Conservation (phyloP, 2,113 vertebrate genomes). For the Ammodytes dubius region DNA sequence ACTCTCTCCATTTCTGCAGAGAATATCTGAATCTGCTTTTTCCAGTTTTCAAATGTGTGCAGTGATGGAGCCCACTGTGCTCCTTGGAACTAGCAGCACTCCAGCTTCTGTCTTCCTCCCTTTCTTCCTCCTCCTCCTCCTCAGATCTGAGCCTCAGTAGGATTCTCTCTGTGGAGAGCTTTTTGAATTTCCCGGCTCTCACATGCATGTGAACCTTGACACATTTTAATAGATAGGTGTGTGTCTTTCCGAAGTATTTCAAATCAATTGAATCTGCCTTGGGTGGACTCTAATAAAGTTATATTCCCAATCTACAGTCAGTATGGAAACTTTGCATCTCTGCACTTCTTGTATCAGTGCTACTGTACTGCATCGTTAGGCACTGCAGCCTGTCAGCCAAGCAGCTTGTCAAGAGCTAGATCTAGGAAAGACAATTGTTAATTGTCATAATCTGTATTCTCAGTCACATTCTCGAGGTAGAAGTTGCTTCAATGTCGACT, state of each 20-base stretch:
- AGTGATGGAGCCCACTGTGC: conserved; percentile 36
- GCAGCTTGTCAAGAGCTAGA: conserved; percentile 6
- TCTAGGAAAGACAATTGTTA: conserved; percentile 17
- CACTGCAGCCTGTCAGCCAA: conserved; percentile 17
- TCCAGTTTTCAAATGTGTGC: conserved; percentile 43
- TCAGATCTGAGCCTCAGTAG: conserved; percentile 24
- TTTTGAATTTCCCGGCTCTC: conserved; percentile 49
- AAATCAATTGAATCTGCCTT: conserved; percentile 27
- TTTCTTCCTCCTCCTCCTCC: conserved; percentile 1
- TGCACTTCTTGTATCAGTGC: conserved; percentile 3
- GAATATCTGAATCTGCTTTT: conserved; percentile 36
- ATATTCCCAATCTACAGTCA: conserved; percentile 3
- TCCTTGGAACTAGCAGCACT: conserved; percentile 31
- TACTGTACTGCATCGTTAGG: conserved; percentile 25
- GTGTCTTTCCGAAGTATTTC: conserved; percentile 8
- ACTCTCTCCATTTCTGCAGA: conserved; percentile 34
- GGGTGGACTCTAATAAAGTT: conserved; percentile 26
- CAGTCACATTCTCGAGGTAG: not conserved
- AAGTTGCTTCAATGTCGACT: not conserved
- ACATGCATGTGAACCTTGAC: conserved; percentile 29
- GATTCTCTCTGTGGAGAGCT: conserved; percentile 26
- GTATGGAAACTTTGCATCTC: conserved; percentile 32
- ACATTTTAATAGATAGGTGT: conserved; percentile 27
- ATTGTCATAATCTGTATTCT: not conserved
- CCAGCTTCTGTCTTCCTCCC: not conserved